Percentiles rank a stretch among this genome's conserved stretches.
phyloP scores from a whole-genome alignment of 2,113 vertebrate genomes.

The Paramormyrops kingsleyae region DNA sequence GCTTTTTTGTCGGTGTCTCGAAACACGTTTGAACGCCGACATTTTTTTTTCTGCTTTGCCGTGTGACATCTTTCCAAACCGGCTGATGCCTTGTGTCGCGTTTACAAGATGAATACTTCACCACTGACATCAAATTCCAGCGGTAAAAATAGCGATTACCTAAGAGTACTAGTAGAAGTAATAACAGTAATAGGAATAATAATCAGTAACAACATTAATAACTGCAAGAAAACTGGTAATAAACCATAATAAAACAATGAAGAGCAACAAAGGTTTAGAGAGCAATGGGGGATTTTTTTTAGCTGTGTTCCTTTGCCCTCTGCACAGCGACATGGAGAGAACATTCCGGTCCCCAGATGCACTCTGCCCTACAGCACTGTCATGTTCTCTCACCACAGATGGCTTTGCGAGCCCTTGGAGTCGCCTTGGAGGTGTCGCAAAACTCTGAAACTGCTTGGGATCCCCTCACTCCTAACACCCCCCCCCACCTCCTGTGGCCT shows the following conservation, averaged over 20 bases:
- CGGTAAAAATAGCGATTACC: slow-evolving; percentile 42
- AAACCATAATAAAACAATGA: neutral
- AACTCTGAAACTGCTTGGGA: neutral
- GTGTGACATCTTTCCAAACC: neutral
- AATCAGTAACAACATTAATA: slow-evolving; percentile 11
- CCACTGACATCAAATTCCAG: slow-evolving; percentile 32
- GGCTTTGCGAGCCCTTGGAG: slow-evolving; percentile 48
- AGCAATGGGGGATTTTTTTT: slow-evolving; percentile 23
- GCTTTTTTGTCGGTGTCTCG: neutral
- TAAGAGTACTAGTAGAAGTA: slow-evolving; percentile 38
- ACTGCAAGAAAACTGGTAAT: slow-evolving; percentile 5
- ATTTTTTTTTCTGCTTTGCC: neutral
- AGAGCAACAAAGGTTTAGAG: slow-evolving; percentile 4
- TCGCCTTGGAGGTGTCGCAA: neutral
- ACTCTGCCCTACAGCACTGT: slow-evolving; percentile 26
- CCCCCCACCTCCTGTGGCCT: neutral
- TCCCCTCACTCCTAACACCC: neutral
- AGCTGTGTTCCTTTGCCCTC: slow-evolving; percentile 32
- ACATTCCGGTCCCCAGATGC: slow-evolving; percentile 41
- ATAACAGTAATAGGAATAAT: slow-evolving; percentile 39
- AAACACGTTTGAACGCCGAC: neutral
- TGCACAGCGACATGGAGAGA: slow-evolving; percentile 20
- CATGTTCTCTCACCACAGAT: slow-evolving; percentile 59
- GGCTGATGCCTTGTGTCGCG: neutral
- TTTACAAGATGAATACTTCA: slow-evolving; percentile 21